Evolutionary conservation across 2,888 invertebrate species (phyloP), one percentile per base, ranked within the genome.

Genomic region (Drosophila planitibia): DNA sequence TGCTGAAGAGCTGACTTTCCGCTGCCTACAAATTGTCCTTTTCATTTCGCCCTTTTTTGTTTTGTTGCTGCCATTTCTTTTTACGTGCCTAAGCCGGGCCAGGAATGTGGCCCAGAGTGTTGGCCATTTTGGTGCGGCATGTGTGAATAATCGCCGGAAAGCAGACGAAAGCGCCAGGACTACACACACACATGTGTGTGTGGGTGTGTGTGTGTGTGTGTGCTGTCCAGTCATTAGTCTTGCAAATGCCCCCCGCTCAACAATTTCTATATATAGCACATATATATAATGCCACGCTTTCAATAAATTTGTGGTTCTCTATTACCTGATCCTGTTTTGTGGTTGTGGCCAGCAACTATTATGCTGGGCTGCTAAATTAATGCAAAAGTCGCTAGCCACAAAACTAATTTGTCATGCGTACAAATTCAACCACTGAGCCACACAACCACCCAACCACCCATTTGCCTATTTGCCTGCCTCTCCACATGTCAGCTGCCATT

Each of bases 141-240:
- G 92, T 91, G 91, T 90, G 92, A 91, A 91, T 92, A 92, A 91
- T 92, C 91, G 82, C 89, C 81, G 82, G 75, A 84, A 84, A 74
- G 73, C 77, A 61, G 58, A 58, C 63, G 58, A 63, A 77, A 74
- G 53, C 51, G 7, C 64, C 53, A 54, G 66, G 64, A 64, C 55
- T 44, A 70, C 33, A 16, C 16, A 37, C 39, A 47, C 60, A 44
- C 33, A 66, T 25, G 35, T 33, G 16, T 22, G 4, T 39, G 16
- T 30, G 49, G 10, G 16, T 19, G 4, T n/a, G n/a, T 44, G n/a
- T 41, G n/a, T 44, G 14, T 35, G n/a, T 16, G 54, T 32, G n/a
- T n/a, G 33, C 22, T 44, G 22, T 49, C 7, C 59, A 53, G 70
- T 59, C 70, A 70, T 70, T 70, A 59, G 59, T 28, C 60, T 9